Evolutionary conservation across 2,797 vertebrate genomes (phyloP).

Genomic region (Onychomys arenicola): DNA sequence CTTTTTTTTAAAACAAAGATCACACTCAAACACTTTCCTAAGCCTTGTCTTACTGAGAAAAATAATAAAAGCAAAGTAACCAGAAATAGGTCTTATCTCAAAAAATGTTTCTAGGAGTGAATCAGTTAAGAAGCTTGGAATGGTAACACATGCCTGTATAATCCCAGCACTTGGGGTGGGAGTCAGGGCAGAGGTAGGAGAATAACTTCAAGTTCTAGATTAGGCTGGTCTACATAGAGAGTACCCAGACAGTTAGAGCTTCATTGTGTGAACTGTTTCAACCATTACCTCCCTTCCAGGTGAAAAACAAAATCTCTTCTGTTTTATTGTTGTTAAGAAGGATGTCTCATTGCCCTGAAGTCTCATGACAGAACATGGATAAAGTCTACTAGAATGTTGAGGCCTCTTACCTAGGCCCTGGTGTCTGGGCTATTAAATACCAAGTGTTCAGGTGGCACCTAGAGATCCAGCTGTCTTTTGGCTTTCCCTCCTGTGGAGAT

Average conservation of each 20-base stretch:
- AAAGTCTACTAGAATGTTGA: no score
- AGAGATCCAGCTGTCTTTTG: no score
- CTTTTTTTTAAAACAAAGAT: not conserved
- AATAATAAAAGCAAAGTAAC: not conserved
- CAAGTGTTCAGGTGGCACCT: no score
- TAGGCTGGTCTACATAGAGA: not conserved
- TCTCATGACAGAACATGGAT: no score
- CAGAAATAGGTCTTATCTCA: not conserved
- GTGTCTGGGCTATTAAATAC: no score
- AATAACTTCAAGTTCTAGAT: not conserved
- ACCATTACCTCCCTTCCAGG: not conserved
- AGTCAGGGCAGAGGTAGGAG: not conserved
- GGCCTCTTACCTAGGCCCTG: no score
- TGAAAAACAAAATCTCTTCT: not conserved
- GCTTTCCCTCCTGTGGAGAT: no score
- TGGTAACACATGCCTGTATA: no score
- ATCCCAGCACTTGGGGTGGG: no score
- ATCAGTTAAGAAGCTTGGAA: not conserved
- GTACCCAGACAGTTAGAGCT: not conserved
- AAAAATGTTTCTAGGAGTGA: not conserved
- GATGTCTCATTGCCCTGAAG: not conserved
- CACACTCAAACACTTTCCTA: not conserved
- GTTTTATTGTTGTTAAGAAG: not conserved
- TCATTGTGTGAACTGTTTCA: not conserved
- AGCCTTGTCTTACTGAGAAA: conserved; percentile 21